Conservation (phyloP, 2,113 vertebrate species). For the Isurus oxyrinchus region DNA sequence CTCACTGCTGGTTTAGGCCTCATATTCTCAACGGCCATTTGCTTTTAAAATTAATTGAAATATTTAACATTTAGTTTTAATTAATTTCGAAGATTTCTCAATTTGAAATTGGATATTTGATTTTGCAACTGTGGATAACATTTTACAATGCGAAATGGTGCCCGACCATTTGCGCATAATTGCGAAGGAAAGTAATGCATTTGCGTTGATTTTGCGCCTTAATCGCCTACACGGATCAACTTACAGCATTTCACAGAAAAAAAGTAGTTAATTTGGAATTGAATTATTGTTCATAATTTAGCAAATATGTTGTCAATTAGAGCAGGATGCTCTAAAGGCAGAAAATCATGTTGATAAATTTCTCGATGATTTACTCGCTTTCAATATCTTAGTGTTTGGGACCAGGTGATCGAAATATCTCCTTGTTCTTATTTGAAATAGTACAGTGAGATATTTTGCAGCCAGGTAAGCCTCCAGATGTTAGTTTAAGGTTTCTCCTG, state of each 20-base stretch:
- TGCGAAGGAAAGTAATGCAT: not conserved
- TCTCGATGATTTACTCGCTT: not conserved
- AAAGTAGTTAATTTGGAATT: not conserved
- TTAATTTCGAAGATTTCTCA: not conserved
- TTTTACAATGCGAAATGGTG: not conserved
- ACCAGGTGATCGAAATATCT: not conserved
- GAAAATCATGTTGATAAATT: no score
- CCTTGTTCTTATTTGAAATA: not conserved
- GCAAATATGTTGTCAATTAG: not conserved
- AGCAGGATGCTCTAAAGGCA: not conserved
- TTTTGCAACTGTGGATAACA: not conserved
- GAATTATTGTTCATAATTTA: not conserved
- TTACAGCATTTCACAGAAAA: not conserved
- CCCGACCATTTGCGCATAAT: not conserved
- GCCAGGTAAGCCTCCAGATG: not conserved
- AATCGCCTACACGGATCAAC: no score
- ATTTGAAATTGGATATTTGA: not conserved
- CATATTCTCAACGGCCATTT: not conserved
- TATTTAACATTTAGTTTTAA: not conserved
- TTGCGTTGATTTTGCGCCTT: not conserved
- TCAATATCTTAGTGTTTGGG: not conserved
- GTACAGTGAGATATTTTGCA: not conserved
- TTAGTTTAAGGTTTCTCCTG: no score
- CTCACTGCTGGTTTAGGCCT: not conserved
- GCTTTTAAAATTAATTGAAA: not conserved